phyloP scores from a whole-genome alignment of 2,113 vertebrate genomes.

The Tupaia chinensis region DNA sequence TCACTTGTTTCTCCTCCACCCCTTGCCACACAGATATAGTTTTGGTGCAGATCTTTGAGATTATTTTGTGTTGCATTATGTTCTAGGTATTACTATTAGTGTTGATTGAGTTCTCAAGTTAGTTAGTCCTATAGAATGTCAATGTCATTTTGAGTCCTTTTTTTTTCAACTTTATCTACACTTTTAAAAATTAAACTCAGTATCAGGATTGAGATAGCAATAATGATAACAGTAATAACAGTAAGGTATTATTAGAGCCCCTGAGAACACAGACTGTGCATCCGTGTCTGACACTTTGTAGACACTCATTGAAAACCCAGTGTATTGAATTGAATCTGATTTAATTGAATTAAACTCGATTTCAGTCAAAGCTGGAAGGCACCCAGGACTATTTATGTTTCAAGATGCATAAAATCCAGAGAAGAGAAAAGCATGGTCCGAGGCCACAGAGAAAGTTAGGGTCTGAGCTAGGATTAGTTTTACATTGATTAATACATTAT shows the following conservation, averaged over 20 bases:
- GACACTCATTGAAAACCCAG: neutral
- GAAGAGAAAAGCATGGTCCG: neutral
- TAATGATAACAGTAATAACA: neutral
- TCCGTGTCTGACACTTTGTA: neutral
- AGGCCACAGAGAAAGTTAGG: neutral
- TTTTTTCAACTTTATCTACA: neutral
- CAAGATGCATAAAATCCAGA: neutral
- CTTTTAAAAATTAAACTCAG: neutral
- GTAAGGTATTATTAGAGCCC: neutral
- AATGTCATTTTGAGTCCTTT: neutral
- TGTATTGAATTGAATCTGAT: too few relatives aligned
- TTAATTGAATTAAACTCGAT: neutral
- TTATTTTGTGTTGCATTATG: neutral
- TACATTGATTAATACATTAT: neutral
- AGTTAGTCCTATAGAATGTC: neutral
- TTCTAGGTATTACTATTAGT: neutral
- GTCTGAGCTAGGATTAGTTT: neutral
- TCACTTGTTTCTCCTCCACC: too few relatives aligned
- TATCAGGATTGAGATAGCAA: neutral
- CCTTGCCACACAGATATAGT: fast-evolving
- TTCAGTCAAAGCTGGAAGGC: neutral
- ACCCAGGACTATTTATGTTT: neutral
- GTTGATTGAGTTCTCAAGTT: neutral
- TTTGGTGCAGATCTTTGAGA: too few relatives aligned
- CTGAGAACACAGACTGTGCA: neutral